phyloP scores from a whole-genome alignment of 2,113 vertebrate species.

The Calyptomena viridis region DNA sequence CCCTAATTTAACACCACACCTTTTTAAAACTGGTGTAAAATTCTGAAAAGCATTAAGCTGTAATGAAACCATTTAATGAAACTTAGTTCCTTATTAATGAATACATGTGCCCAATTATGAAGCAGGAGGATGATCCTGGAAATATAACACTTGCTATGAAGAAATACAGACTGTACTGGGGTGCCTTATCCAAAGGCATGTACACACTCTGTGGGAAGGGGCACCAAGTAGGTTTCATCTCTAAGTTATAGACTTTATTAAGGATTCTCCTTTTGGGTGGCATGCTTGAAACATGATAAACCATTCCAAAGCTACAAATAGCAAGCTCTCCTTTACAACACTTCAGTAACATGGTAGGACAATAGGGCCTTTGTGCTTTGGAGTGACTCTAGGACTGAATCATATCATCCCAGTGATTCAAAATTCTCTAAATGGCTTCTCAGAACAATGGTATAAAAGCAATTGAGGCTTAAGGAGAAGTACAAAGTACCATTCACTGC shows the following conservation, averaged over 20 bases:
- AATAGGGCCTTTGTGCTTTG: slow-evolving; percentile 18
- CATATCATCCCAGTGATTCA: slow-evolving; percentile 2
- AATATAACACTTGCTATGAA: not conserved
- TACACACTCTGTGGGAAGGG: not conserved
- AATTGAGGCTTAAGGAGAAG: slow-evolving; percentile 35
- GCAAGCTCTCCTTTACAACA: not conserved
- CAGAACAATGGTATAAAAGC: slow-evolving; percentile 44
- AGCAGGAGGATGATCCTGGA: not conserved
- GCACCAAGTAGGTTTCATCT: not conserved
- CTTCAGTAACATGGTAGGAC: not conserved
- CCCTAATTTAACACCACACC: not conserved
- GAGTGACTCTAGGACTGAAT: slow-evolving; percentile 5
- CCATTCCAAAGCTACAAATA: not conserved
- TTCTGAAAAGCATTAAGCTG: not conserved
- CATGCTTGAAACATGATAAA: not conserved
- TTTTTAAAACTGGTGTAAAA: not conserved
- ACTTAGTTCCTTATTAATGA: not conserved
- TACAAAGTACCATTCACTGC: slow-evolving; percentile 2
- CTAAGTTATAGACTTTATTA: not conserved
- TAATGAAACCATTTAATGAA: not conserved
- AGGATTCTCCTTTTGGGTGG: not conserved
- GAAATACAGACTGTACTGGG: not conserved
- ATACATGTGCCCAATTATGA: rapidly evolving
- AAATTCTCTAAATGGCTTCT: slow-evolving; percentile 23
- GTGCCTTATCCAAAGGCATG: not conserved